Percentiles rank a stretch among this genome's conserved stretches.
Evolutionary conservation across 1,140 invertebrate genomes (phyloP).

Genomic region (Lordiphosa clarofinis): DNA sequence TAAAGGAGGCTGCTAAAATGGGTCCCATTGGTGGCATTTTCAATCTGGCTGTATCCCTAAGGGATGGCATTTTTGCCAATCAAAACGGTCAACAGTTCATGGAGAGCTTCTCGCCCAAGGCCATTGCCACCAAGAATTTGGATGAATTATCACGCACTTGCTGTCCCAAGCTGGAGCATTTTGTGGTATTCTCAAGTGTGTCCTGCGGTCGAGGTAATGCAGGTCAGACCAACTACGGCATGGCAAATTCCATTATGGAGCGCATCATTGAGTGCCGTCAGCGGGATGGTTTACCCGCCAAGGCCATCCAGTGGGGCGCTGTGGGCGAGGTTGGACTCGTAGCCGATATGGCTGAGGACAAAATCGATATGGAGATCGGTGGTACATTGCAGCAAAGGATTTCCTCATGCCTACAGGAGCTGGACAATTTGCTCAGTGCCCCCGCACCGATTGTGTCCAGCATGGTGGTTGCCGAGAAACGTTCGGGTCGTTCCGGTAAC

Average conservation of each 20-base stretch:
- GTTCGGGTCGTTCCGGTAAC: slow-evolving; percentile 81
- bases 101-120: slow-evolving; percentile 83
- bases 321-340: slow-evolving; percentile 87
- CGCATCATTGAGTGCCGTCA: slow-evolving; percentile 84
- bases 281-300: slow-evolving; percentile 82
- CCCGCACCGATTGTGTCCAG: slow-evolving; percentile 86
- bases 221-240: slow-evolving; percentile 93
- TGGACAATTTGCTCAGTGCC: slow-evolving; percentile 86
- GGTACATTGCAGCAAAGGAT: slow-evolving; percentile 93
- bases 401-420: slow-evolving; percentile 86
- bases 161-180: slow-evolving; percentile 83
- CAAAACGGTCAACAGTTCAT: slow-evolving; percentile 83
- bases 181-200: slow-evolving; percentile 92
- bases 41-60: slow-evolving; percentile 88
- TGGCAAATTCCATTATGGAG: slow-evolving; percentile 88
- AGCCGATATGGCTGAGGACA: slow-evolving; percentile 90
- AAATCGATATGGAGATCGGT: slow-evolving; percentile 87
- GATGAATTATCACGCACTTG: slow-evolving; percentile 82
- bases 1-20: slow-evolving; percentile 83
- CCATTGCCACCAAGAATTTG: slow-evolving; percentile 82
- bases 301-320: slow-evolving; percentile 87
- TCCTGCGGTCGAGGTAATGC: slow-evolving; percentile 93
- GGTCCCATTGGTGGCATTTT: slow-evolving; percentile 89
- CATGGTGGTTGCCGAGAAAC: slow-evolving; percentile 89
- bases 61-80: slow-evolving; percentile 84